Base-by-base conservation (phyloP, 2,113 vertebrate species). In the Carassius gibelio region DNA sequence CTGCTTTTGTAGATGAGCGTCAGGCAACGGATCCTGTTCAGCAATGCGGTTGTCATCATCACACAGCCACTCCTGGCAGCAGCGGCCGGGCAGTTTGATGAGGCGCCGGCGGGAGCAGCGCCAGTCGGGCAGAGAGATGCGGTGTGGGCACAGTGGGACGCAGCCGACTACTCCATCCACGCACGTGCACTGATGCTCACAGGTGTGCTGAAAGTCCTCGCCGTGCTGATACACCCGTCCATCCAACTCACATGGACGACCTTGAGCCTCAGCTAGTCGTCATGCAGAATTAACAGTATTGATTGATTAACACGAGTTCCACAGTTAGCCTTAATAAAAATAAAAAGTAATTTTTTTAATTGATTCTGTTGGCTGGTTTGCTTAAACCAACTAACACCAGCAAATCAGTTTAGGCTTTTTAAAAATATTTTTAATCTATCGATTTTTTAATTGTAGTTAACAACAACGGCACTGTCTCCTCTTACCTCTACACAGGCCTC, bases 101-200 rank as follows among this genome's bases (percentile, higher is more conserved):
- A 93, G 86, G 11, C 90, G 87, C 5, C 90, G 90, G 8, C 82
- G 64, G 86, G 88, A 57, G 23, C 92, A 93, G 61, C 55, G 89
- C 88, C 85, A 75, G 81, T 81, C 75, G 5, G 91, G 91, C 9
- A 91, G 84, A n/a, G 91, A 75, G n/a, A 91, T 72, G 21, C 81
- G 77, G 23, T 90, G 88, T 8, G 91, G 91, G 79, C 92, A 93
- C n/a, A 93, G 85, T 50, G 91, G 91, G 80, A 90, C 87, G 74
- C 92, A 93, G 81, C 92, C 92, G 75, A 93, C 92, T 21, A 91
- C 91, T 0, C 91, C 91, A 19, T 93, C 92, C 17, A 93, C 90
- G 57, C 92, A 93, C 30, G 87, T 90, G 79, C 92, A 93, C 89
- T 89, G 91, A 71, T 93, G 92, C 85, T 89, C 88, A 75, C 92